A percentile compares a stretch with the other conserved stretches of the same genome.
Evolutionary conservation across 2,888 invertebrate species (phyloP).

Genomic region (Leptopilina myrica): DNA sequence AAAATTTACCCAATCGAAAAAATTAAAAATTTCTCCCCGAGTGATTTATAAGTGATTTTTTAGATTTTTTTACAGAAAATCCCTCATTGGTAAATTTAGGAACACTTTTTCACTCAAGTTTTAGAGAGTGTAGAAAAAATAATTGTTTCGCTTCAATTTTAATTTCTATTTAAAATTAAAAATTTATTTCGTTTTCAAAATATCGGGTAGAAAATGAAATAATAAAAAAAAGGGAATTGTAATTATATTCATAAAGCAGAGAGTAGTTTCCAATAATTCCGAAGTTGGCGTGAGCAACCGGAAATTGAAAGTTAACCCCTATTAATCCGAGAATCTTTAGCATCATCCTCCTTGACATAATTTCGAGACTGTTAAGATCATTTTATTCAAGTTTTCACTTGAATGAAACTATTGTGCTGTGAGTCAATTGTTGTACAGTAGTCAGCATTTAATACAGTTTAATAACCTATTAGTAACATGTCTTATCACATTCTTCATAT

Average conservation of each 20-base stretch:
- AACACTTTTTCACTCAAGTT: too few species aligned
- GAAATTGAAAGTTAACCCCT: constrained; percentile 48
- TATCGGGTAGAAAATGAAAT: too few species aligned
- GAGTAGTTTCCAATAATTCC: constrained; percentile 19
- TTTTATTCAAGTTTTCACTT: constrained; percentile 7
- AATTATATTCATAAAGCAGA: not conserved
- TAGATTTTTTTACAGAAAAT: too few species aligned
- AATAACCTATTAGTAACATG: not conserved
- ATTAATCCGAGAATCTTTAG: constrained; percentile 36
- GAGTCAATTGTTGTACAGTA: not conserved
- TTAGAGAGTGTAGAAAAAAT: too few species aligned
- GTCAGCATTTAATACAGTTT: not conserved
- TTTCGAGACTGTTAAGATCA: constrained; percentile 26
- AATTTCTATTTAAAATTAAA: too few species aligned
- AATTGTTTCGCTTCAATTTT: too few species aligned
- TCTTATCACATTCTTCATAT: too few species aligned
- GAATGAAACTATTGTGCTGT: constrained; percentile 24
- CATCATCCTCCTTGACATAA: constrained; percentile 31
- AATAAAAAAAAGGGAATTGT: not conserved
- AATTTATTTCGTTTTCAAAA: too few species aligned
- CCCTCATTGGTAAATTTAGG: too few species aligned
- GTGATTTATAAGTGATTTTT: too few species aligned
- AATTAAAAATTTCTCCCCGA: too few species aligned
- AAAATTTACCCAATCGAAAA: too few species aligned
- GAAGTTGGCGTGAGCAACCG: constrained; percentile 29